phyloP scores from a whole-genome alignment of 2,797 vertebrate species.

The Ctenopoma multispine region DNA sequence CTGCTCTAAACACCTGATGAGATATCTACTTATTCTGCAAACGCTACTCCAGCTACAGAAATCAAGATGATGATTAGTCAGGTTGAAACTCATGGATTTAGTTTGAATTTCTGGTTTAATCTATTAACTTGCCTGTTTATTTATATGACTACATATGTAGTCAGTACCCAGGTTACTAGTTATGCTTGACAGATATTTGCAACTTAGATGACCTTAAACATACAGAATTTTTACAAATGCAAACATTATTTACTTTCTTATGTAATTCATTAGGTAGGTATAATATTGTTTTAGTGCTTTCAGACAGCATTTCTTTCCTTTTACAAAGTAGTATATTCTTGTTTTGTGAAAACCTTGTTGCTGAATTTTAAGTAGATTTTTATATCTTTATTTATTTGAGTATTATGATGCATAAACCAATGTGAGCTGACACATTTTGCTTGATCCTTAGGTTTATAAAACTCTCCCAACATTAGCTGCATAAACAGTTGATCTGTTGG shows the following conservation, averaged over 20 bases:
- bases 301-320: neutral
- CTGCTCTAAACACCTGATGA: slow-evolving; percentile 36
- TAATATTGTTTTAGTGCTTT: neutral
- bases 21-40: slow-evolving; percentile 19
- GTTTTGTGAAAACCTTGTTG: neutral
- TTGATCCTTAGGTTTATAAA: neutral
- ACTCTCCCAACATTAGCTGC: too few relatives aligned
- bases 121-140: neutral
- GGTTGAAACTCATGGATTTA: slow-evolving; percentile 1
- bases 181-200: neutral
- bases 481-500: too few relatives aligned
- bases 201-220: neutral
- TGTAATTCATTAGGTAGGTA: slow-evolving; percentile 14
- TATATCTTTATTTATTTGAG: slow-evolving; percentile 1
- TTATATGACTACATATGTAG: too few relatives aligned
- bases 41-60: neutral
- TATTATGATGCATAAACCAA: slow-evolving; percentile 8
- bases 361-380: neutral
- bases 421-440: neutral
- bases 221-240: neutral
- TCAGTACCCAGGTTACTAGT: neutral
- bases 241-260: slow-evolving; percentile 17
- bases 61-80: neutral
- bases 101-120: neutral
- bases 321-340: neutral